Percentiles rank a stretch among this genome's conserved stretches.
Conservation (phyloP, 2,113 vertebrate species). For the Halichoeres trimaculatus region DNA sequence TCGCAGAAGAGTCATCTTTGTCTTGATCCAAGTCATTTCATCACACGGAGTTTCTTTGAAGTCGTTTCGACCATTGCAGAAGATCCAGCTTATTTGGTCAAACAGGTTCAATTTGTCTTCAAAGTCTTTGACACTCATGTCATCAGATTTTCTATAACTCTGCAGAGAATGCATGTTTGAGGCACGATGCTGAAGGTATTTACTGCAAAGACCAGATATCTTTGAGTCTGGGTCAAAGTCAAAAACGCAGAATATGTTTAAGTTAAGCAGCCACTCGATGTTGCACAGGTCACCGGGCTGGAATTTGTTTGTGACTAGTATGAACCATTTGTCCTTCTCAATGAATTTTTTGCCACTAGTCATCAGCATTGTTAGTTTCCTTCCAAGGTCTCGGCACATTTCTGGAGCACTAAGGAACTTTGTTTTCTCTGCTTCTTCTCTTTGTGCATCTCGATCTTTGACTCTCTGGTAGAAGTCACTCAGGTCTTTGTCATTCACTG, state of each 20-base stretch:
- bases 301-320: constrained; percentile 86
- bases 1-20: too few species aligned
- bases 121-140: constrained; percentile 61
- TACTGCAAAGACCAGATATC: constrained; percentile 80
- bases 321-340: constrained; percentile 83
- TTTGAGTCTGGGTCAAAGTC: constrained; percentile 88
- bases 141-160: too few species aligned
- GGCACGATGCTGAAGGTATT: constrained; percentile 77
- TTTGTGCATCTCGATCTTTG: constrained; percentile 77
- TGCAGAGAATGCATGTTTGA: too few species aligned
- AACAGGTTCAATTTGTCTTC: constrained; percentile 79
- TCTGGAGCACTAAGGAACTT: constrained; percentile 31
- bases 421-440: constrained; percentile 81
- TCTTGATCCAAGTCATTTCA: constrained; percentile 86
- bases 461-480: constrained; percentile 76
- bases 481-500: too few species aligned
- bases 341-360: constrained; percentile 84
- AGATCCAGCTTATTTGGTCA: constrained; percentile 89
- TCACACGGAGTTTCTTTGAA: constrained; percentile 82
- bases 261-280: constrained; percentile 81
- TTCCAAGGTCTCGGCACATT: constrained; percentile 75
- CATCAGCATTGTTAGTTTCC: constrained; percentile 82
- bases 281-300: constrained; percentile 71
- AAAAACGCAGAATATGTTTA: constrained; percentile 87
- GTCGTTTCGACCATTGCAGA: constrained; percentile 87